Base-by-base conservation (phyloP, 2,888 invertebrate genomes). In the Agrochola lota region DNA sequence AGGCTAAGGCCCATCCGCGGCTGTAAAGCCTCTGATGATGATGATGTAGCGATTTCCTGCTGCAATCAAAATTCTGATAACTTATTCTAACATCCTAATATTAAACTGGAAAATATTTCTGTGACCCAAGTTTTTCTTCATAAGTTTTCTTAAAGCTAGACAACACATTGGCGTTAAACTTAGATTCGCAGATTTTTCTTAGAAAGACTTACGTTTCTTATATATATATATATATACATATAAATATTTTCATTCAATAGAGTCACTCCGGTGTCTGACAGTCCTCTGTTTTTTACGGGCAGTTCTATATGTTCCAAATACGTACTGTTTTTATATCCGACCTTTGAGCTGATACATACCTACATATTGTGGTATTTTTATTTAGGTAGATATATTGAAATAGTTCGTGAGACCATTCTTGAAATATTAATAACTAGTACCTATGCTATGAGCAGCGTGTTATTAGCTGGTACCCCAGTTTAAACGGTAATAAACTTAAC, bases 211-310 rank as follows among this genome's bases (percentile, higher is more conserved):
- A 20, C 30, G 9, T 30, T 43, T 43, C 15, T 15, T 30, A 75
- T 9, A 20, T 17, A 17, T 23, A 17, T 26, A n/a, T n/a, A n/a
- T n/a, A n/a, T n/a, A n/a, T n/a, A n/a, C n/a, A n/a, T n/a, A n/a
- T n/a, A n/a, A n/a, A n/a, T n/a, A n/a, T 57, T 74, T 46, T 17
- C n/a, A 20, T 46, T 46, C 12, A 57, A 26, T 49, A n/a, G 35
- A 46, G 20, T 23, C 11, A n/a, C n/a, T n/a, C n/a, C n/a, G 7
- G 1, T 49, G 7, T 60, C 49, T 26, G 23, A 49, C 49, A 49
- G 40, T 75, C 26, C 8, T 74, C 20, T 59, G 23, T 74, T 49
- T 75, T 52, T 74, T 62, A 62, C 12, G 17, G 17, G 59, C 43
- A 17, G 9, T 30, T 52, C 17, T 26, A 20, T 15, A 62, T 35